Evolutionary conservation across 2,888 invertebrate genomes (phyloP).

Genomic region (Gastracanthus pulcherrimus): DNA sequence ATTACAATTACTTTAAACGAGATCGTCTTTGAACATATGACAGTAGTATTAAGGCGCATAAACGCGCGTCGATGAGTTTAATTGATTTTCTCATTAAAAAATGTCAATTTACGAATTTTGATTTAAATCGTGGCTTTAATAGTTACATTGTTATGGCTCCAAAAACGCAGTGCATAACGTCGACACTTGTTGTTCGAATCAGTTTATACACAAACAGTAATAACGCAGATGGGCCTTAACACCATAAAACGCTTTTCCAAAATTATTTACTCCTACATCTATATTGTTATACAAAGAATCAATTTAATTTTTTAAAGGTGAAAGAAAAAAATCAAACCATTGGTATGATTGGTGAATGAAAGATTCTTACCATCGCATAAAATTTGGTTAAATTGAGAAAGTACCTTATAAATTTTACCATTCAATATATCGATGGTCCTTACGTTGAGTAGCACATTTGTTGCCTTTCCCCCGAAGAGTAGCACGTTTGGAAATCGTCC

Average conservation of each 20-base stretch:
- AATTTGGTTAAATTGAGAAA: not conserved
- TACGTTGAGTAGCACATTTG: no score
- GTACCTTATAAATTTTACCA: not conserved
- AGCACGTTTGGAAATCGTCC: no score
- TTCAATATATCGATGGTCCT: constrained; percentile 13
- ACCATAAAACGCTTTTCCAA: not conserved
- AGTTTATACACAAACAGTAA: not conserved
- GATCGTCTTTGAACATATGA: not conserved
- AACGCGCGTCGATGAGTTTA: no score
- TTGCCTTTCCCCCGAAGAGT: no score
- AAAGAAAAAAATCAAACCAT: constrained; percentile 3
- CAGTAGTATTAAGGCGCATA: no score
- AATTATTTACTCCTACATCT: not conserved
- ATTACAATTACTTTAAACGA: no score
- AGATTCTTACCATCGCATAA: not conserved
- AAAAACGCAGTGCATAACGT: constrained; percentile 15
- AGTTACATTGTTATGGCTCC: not conserved
- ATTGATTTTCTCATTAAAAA: no score
- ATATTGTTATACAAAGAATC: not conserved
- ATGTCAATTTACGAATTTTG: no score
- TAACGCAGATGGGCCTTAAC: not conserved
- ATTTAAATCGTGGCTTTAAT: not conserved
- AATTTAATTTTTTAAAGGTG: not conserved
- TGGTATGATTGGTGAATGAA: not conserved
- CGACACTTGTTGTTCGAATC: constrained; percentile 9